These are phyloP conservation scores for Muschampia plurimacula DNA, from an alignment of 2,888 invertebrate genomes.

Conservation along the genomic window DNA sequence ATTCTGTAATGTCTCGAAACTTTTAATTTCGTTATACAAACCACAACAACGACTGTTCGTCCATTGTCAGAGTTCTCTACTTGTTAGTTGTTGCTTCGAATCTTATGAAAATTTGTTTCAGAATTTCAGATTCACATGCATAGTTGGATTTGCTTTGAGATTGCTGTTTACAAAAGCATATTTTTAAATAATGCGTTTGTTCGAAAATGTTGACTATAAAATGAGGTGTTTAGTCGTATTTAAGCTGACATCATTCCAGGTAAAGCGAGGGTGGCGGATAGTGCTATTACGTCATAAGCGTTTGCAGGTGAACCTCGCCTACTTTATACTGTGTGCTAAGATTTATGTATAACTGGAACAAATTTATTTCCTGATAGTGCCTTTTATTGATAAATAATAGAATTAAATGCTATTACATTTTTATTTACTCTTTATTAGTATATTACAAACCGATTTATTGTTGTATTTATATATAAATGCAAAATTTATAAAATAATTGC, in stretches of 20 bases:
- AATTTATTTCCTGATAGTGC: background rate
- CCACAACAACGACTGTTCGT: conserved; percentile 33
- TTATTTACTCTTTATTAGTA: too few relatives aligned
- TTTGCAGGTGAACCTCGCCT: conserved; percentile 10
- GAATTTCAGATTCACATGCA: conserved; percentile 25
- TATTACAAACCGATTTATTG: too few relatives aligned
- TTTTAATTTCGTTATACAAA: conserved; percentile 39
- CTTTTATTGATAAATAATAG: too few relatives aligned
- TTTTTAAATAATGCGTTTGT: background rate
- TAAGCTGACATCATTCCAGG: conserved; percentile 10
- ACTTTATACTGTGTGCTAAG: background rate
- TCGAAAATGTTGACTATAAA: background rate
- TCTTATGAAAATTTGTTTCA: conserved; percentile 28
- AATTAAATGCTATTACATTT: too few relatives aligned
- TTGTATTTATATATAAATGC: too few relatives aligned
- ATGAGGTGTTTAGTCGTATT: conserved; percentile 3
- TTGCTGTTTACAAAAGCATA: conserved; percentile 1
- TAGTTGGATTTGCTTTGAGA: conserved; percentile 5
- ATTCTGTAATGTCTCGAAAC: conserved; percentile 37
- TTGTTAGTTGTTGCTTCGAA: conserved; percentile 25
- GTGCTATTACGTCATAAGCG: conserved; percentile 9
- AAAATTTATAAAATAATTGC: too few relatives aligned
- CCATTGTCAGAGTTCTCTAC: conserved; percentile 24
- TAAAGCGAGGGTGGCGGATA: background rate
- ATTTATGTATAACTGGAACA: background rate